Conservation (phyloP, 2,113 vertebrate genomes). For the Chroicocephalus ridibundus region DNA sequence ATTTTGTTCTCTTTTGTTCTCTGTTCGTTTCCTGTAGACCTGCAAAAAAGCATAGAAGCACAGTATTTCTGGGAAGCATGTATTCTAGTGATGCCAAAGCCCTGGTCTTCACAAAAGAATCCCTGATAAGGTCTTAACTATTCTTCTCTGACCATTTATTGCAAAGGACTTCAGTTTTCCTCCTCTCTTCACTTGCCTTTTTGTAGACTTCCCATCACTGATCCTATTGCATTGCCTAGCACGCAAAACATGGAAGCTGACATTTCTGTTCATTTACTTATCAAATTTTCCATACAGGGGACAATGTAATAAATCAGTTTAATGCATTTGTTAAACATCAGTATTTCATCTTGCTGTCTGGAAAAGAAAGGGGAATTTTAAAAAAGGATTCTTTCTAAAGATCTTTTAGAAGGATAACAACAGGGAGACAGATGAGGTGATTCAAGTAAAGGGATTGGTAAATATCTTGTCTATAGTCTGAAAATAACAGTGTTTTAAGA, state of each 20-base stretch:
- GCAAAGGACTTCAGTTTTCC: background rate
- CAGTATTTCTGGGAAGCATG: background rate
- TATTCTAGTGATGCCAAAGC: background rate
- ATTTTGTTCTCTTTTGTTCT: background rate
- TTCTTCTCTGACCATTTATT: background rate
- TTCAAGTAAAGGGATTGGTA: background rate
- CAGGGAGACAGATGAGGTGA: background rate
- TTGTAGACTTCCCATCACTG: background rate
- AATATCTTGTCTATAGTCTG: background rate
- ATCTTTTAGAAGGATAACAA: background rate
- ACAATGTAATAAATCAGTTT: constrained; percentile 26
- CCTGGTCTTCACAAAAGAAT: background rate
- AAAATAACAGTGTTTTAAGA: background rate
- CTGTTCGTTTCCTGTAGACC: background rate
- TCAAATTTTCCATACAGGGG: background rate
- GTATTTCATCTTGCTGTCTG: background rate
- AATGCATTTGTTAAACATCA: background rate
- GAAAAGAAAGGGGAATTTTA: background rate
- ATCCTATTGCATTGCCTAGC: background rate
- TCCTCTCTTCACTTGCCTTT: background rate
- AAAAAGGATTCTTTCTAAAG: background rate
- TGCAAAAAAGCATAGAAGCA: background rate
- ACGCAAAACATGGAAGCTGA: background rate
- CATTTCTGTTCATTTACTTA: background rate
- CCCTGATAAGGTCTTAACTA: background rate